Evolutionary conservation across 2,888 invertebrate genomes (phyloP).

Genomic region (Drosophila hamatofila): DNA sequence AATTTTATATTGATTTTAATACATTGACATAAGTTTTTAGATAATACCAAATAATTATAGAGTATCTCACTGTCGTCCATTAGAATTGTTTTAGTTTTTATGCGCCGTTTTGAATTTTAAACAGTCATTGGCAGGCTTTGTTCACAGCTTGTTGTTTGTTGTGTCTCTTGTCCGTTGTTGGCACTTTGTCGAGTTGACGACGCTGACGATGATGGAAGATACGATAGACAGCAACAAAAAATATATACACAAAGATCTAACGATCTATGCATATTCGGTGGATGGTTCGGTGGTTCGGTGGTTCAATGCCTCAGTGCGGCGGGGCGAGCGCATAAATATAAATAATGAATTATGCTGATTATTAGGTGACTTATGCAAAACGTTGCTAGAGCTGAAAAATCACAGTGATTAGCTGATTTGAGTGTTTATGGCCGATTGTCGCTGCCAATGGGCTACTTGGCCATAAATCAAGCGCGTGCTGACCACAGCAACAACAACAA

Average conservation of each 20-base stretch:
- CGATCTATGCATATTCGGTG: conserved; percentile 37
- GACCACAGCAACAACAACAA: conserved; percentile 7
- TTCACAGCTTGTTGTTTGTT: conserved; percentile 54
- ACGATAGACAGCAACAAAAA: conserved; percentile 9
- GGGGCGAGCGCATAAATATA: conserved; percentile 62
- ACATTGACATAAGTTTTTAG: background rate
- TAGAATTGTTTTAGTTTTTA: background rate
- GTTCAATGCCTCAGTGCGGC: conserved; percentile 17
- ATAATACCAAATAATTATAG: background rate
- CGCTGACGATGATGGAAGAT: conserved; percentile 52
- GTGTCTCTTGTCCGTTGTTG: conserved; percentile 53
- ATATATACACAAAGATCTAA: conserved; percentile 60
- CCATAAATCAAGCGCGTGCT: conserved; percentile 64
- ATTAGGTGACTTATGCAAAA: conserved; percentile 76
- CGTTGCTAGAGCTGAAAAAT: conserved; percentile 57
- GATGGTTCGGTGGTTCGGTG: conserved; percentile 1
- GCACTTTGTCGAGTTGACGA: conserved; percentile 66
- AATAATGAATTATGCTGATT: conserved; percentile 76
- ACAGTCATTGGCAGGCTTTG: conserved; percentile 76
- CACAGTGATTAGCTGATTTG: conserved; percentile 67
- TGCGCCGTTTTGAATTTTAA: conserved; percentile 70
- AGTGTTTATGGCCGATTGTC: conserved; percentile 48
- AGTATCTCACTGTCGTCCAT: conserved; percentile 20
- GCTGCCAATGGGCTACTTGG: conserved; percentile 54
- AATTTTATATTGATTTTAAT: background rate